Base-by-base conservation (phyloP, 1,140 invertebrate genomes). In the Calliphora vicina region DNA sequence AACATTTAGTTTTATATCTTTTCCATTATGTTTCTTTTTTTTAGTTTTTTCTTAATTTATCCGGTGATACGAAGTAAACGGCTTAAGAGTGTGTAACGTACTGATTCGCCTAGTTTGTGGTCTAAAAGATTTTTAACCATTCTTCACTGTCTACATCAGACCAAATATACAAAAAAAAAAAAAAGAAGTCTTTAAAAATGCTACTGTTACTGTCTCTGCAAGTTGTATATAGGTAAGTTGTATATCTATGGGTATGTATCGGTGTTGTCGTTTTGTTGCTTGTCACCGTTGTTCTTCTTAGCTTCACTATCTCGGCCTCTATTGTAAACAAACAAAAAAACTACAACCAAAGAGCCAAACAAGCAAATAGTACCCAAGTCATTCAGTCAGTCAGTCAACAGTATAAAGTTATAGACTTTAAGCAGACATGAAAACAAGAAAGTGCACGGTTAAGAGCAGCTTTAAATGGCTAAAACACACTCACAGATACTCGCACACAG, bases 101-200 rank as follows among this genome's bases (percentile, higher is more conserved):
- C 88, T 89, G 88, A 89, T 80, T 85, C 42, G 26, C 42, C 85
- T 83, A 83, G 85, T 86, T 86, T 84, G 85, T 86, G 86, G 85
- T 86, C 85, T 87, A 88, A 89, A 89, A 88, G 87, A 88, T 86
- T 88, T 89, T 89, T 89, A 89, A 89, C 84, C 88, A 87, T 87
- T 85, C 86, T 87, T 86, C 61, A 43, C 12, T 74, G 61, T 71
- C 61, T 80, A 57, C 82, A 83, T 80, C 82, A 57, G 82, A 27
- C 82, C 74, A 83, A 83, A 67, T 23, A 23, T 67, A 25, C 10
- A 80, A 81, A 10, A 42, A 43, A 43, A 20, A 78, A 80, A 81
- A 10, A 42, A 43, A 43, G 23, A 78, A 43, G 74, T 78, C 20
- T 78, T 43, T 35, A 35, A 35, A 43, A 74, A 29, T n/a, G 74